Evolutionary conservation across 2,797 vertebrate genomes (phyloP).

Genomic region (Rachycentron canadum): DNA sequence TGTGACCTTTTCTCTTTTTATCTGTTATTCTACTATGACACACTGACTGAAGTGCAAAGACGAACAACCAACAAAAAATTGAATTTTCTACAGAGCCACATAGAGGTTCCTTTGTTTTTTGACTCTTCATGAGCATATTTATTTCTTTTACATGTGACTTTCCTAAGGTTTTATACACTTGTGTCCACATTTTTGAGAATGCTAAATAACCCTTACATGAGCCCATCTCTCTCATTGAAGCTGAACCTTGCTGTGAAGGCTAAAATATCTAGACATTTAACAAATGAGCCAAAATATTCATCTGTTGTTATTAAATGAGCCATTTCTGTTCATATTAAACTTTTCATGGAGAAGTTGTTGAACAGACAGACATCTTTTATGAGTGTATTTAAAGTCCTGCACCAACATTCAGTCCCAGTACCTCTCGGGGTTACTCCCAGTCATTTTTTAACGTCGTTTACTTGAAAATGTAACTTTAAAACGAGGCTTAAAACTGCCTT

Average conservation of each 20-base stretch:
- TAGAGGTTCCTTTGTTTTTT: slow-evolving; percentile 32
- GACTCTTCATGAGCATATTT: slow-evolving; percentile 12
- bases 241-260: neutral
- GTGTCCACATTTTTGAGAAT: neutral
- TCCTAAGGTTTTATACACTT: slow-evolving; percentile 10
- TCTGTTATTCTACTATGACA: slow-evolving; percentile 49
- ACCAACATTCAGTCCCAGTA: slow-evolving; percentile 28
- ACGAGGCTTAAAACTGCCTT: slow-evolving; percentile 68
- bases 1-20: slow-evolving; percentile 70
- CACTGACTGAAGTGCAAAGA: slow-evolving; percentile 42
- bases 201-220: slow-evolving; percentile 2
- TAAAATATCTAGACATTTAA: slow-evolving; percentile 6
- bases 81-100: slow-evolving; percentile 19
- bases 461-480: slow-evolving; percentile 80
- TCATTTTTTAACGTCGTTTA: slow-evolving; percentile 72
- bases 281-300: slow-evolving; percentile 13
- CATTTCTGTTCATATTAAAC: slow-evolving; percentile 19
- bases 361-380: slow-evolving; percentile 36
- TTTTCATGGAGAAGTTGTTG: slow-evolving; percentile 18
- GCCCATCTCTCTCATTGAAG: neutral
- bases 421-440: slow-evolving; percentile 69
- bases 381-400: slow-evolving; percentile 45
- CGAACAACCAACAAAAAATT: slow-evolving; percentile 43
- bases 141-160: neutral
- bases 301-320: slow-evolving; percentile 3